Evolutionary conservation across 2,888 invertebrate species (phyloP).

Genomic region (Caenorhabditis afra): DNA sequence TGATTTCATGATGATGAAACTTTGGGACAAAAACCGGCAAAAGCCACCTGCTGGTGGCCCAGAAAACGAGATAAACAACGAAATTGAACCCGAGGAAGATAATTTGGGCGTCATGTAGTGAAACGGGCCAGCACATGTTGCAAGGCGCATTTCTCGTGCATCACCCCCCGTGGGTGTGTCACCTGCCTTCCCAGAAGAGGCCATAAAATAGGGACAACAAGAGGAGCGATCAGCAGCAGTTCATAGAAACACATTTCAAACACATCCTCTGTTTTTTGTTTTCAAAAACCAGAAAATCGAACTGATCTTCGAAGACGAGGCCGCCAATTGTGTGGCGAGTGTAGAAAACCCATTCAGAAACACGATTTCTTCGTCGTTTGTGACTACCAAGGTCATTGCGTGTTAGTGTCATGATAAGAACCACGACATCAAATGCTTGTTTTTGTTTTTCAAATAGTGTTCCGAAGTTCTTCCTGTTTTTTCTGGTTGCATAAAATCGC

Average conservation of each 20-base stretch:
- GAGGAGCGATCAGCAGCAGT: background rate
- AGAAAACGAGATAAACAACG: conserved; percentile 43
- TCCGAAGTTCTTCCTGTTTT: background rate
- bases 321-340: no score
- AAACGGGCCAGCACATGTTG: conserved; percentile 23
- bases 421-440: background rate
- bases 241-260: no score
- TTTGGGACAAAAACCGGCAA: background rate
- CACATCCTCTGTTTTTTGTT: background rate
- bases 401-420: no score
- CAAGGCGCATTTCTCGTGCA: background rate
- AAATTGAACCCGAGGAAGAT: conserved; percentile 24
- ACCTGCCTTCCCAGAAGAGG: background rate
- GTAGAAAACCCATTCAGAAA: no score
- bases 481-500: no score
- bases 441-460: conserved; percentile 3
- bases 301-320: no score
- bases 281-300: background rate
- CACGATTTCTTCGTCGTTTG: no score
- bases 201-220: no score
- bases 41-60: background rate
- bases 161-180: no score
- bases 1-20: background rate
- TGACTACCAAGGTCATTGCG: no score
- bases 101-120: conserved; percentile 55